Conservation (phyloP, 2,797 vertebrate genomes). For the Arnoldichthys spilopterus region DNA sequence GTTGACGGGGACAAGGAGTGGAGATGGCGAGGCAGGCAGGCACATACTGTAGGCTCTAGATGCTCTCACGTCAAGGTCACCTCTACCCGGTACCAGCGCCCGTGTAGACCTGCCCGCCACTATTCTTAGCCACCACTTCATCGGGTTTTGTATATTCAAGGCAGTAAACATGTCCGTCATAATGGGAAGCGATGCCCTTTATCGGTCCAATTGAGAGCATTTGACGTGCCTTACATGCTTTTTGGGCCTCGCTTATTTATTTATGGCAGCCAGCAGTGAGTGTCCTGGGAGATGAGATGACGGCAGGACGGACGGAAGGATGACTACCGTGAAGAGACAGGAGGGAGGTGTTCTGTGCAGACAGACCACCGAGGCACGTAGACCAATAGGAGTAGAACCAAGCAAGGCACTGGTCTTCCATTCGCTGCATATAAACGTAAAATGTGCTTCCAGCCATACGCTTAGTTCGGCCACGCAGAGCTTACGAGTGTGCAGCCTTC, state of each 20-base stretch:
- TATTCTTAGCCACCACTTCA: conserved; percentile 51
- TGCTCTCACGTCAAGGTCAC: conserved; percentile 49
- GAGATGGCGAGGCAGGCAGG: not conserved
- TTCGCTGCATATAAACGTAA: not conserved
- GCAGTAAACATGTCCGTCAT: conserved; percentile 56
- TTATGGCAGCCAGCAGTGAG: conserved; percentile 33
- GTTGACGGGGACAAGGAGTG: not conserved
- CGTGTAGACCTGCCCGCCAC: conserved; percentile 34
- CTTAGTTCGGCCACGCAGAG: not conserved
- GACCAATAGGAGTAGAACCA: not conserved
- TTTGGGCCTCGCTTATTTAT: conserved; percentile 43
- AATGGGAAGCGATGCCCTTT: conserved; percentile 54
- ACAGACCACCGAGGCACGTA: not conserved
- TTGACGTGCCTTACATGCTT: not conserved
- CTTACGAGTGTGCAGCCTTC: not conserved
- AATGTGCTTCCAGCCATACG: not conserved
- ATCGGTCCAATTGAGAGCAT: conserved; percentile 16
- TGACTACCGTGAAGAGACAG: not conserved
- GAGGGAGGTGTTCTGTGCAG: not conserved
- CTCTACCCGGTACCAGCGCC: conserved; percentile 2
- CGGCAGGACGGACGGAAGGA: not conserved
- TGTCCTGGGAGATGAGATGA: conserved; percentile 46
- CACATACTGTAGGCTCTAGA: not conserved
- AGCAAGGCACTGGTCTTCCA: not conserved
- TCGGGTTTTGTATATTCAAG: conserved; percentile 49